Base-by-base conservation (phyloP, 2,888 invertebrate genomes). In the Rhodophaea formosa region DNA sequence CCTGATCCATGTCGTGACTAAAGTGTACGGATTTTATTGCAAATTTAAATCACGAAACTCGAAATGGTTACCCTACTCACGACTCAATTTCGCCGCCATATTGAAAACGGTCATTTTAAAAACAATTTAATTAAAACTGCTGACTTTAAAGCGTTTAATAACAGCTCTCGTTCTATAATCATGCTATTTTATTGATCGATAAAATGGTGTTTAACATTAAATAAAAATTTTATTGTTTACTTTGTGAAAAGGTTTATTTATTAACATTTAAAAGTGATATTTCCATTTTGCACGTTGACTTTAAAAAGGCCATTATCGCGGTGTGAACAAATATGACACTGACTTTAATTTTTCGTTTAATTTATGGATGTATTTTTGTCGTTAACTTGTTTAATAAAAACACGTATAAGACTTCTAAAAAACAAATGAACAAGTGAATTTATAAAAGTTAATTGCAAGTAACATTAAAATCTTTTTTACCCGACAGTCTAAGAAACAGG, bases 101-200 rank as follows among this genome's bases (percentile, higher is more conserved):
- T 51, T 51, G 15, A 35, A 51, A 51, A 35, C 16, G 16, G 17
- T 17, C 35, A 12, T 51, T 51, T 51, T 51, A 51, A 49, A 56
- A 47, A 56, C 49, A 51, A 42, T 42, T 56, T 56, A 56, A 56
- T 56, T 56, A 43, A 56, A 56, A 49, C 47, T 49, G 49, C 49
- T 30, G 29, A 35, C 39, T 42, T 56, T 49, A 56, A 49, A 14
- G 17, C 53, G 15, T 42, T 47, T 42, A 47, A 56, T 23, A 14
- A 35, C 29, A 35, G 23, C 42, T 52, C 32, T 42, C 35, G 44
- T 30, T 54, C 43, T 16, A 44, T 45, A 54, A 32, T 14, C 54
- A 54, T 32, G 16, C 8, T 10, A 45, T 54, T 43, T 44, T 54
- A 44, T 53, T 29, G 15, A 42, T 42, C 29, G 29, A 53, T 53